Percentiles rank a stretch among this genome's conserved stretches.
Evolutionary conservation across 2,797 vertebrate species (phyloP).

Genomic region (Periophthalmus magnuspinnatus): DNA sequence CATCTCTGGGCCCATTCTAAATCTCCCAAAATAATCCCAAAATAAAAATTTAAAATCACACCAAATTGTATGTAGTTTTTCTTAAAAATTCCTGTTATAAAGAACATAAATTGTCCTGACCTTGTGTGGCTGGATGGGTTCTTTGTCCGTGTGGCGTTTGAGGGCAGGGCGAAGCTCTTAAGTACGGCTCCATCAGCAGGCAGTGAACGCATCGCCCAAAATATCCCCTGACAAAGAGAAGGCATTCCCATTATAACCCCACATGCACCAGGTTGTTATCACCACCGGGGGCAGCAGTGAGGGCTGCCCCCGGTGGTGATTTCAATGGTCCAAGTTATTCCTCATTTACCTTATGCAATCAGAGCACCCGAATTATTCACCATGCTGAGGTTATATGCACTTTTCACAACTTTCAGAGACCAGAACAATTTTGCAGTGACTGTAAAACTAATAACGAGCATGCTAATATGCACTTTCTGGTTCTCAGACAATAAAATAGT

Average conservation of each 20-base stretch:
- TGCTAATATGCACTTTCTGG: too few species aligned
- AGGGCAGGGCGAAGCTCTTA: not conserved
- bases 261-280: not conserved
- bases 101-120: not conserved
- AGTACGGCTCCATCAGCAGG: not conserved
- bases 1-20: not conserved
- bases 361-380: too few species aligned
- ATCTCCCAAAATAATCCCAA: not conserved
- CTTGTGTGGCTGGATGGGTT: not conserved
- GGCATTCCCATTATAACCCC: too few species aligned
- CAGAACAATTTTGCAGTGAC: too few species aligned
- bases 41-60: not conserved
- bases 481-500: too few species aligned
- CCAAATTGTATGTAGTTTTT: not conserved
- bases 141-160: not conserved
- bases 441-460: too few species aligned
- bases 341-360: too few species aligned
- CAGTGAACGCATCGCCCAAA: conserved; percentile 7
- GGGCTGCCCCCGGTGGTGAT: too few species aligned
- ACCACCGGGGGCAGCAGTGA: not conserved
- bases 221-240: not conserved
- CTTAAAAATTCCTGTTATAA: not conserved
- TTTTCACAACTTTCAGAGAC: too few species aligned
- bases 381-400: too few species aligned
- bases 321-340: too few species aligned